Evolutionary conservation across 2,113 vertebrate genomes (phyloP).

Genomic region (Hipposideros armiger): DNA sequence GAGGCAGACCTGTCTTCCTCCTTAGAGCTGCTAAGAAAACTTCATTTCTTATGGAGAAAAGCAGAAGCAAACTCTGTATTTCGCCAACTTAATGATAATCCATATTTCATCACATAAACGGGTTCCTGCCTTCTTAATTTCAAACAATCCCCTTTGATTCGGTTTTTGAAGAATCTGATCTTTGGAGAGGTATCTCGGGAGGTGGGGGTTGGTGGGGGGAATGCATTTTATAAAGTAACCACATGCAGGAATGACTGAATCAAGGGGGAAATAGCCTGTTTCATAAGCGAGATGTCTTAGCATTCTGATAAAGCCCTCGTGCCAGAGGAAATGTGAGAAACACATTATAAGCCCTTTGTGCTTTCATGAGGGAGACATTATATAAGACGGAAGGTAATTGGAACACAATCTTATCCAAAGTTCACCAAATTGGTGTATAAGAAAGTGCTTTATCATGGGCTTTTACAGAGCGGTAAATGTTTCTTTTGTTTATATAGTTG

Average conservation of each 20-base stretch:
- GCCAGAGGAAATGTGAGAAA: neutral
- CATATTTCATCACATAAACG: constrained; percentile 18
- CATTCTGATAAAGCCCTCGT: neutral
- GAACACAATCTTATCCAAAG: neutral
- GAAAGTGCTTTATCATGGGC: neutral
- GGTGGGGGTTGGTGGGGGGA: neutral
- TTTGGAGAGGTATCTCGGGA: neutral
- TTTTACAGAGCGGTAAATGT: neutral
- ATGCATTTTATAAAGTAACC: neutral
- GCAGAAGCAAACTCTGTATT: constrained; percentile 17
- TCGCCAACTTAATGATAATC: constrained; percentile 33
- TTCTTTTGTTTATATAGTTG: neutral
- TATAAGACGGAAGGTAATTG: neutral
- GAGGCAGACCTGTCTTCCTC: neutral
- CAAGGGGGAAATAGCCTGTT: neutral
- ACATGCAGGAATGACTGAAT: neutral
- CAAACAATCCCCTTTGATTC: constrained; percentile 4
- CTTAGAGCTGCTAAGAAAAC: neutral
- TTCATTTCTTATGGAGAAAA: constrained; percentile 35
- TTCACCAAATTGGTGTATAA: neutral
- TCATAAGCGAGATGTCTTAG: neutral
- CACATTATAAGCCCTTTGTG: neutral
- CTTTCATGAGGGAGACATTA: neutral
- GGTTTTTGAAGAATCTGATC: constrained; percentile 40
- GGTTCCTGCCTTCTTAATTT: constrained; percentile 30